A percentile compares a stretch with the other conserved stretches of the same genome.
Conservation (phyloP, 2,113 vertebrate genomes). For the Puma concolor region DNA sequence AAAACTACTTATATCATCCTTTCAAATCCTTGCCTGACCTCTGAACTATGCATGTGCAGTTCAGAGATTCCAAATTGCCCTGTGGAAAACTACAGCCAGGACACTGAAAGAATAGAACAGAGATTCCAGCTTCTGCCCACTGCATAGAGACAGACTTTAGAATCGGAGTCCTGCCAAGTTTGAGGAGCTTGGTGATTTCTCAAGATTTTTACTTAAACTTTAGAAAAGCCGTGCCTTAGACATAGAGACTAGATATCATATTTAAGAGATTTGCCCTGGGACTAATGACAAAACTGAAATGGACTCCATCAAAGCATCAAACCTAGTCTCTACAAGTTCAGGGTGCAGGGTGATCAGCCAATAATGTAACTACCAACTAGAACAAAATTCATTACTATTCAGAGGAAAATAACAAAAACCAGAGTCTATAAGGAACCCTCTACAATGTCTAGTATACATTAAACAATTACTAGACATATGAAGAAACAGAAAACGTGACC, state of each 20-base stretch:
- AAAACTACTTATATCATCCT: not conserved
- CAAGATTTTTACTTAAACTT: not conserved
- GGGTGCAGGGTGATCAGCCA: not conserved
- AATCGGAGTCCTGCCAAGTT: not conserved
- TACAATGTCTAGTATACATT: not conserved
- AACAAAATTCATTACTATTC: not conserved
- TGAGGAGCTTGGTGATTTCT: not conserved
- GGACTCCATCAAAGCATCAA: not conserved
- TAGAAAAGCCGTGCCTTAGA: not conserved
- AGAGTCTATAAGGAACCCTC: not conserved
- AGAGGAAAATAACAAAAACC: slow-evolving; percentile 27
- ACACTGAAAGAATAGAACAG: slow-evolving; percentile 4
- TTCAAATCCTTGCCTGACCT: not conserved
- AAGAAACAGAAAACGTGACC: slow-evolving; percentile 35
- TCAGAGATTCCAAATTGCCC: not conserved
- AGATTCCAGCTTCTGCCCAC: not conserved
- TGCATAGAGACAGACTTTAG: not conserved
- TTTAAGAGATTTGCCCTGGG: not conserved
- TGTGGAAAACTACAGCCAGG: not conserved
- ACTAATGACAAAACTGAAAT: not conserved
- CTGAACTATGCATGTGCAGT: not conserved
- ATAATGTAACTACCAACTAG: not conserved
- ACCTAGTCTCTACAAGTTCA: not conserved
- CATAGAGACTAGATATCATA: not conserved
- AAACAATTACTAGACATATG: not conserved